phyloP scores from a whole-genome alignment of 2,797 vertebrate species.

The Naso thynnoides region DNA sequence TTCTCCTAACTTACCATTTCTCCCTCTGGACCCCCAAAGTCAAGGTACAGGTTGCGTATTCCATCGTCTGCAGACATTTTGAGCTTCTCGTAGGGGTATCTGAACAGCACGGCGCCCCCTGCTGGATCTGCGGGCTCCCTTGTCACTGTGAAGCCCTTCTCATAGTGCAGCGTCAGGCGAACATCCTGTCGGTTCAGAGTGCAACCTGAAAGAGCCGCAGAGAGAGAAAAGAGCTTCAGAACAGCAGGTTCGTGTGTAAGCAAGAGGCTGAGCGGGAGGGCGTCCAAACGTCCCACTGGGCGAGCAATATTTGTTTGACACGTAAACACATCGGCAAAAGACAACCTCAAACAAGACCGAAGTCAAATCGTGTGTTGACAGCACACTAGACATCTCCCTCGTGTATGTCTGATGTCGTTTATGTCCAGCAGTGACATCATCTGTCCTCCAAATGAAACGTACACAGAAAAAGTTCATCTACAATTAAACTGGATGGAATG shows the following conservation, averaged over 20 bases:
- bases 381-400: background rate
- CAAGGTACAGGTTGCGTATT: conserved; percentile 92
- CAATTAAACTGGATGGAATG: background rate
- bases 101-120: conserved; percentile 84
- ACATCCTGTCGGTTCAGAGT: conserved; percentile 90
- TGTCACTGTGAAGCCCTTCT: conserved; percentile 92
- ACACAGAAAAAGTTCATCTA: background rate
- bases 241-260: background rate
- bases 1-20: conserved; percentile 89
- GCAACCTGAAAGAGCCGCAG: conserved; percentile 84
- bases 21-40: conserved; percentile 96
- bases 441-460: background rate
- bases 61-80: conserved; percentile 95
- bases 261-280: no score
- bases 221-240: no score
- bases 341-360: background rate
- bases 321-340: no score
- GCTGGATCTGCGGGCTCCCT: conserved; percentile 82
- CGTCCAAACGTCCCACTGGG: background rate
- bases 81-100: conserved; percentile 95
- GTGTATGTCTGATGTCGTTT: background rate
- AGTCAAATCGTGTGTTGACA: background rate
- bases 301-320: no score
- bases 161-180: conserved; percentile 92
- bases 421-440: background rate